Evolutionary conservation across 2,797 vertebrate species (phyloP).

Genomic region (Phyllotis vaccarum): DNA sequence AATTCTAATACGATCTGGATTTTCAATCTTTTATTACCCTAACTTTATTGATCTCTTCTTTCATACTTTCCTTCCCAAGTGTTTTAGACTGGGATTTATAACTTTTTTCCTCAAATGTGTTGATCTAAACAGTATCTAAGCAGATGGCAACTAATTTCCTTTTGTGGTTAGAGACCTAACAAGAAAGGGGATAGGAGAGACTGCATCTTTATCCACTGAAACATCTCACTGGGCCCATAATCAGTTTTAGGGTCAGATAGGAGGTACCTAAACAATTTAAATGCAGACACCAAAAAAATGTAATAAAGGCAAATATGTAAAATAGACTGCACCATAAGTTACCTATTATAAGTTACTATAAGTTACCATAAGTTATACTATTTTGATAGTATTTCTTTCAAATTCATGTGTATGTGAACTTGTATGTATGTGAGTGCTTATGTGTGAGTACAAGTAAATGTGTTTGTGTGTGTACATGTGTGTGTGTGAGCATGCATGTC

Average conservation of each 20-base stretch:
- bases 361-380: too few species aligned
- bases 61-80: background rate
- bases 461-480: background rate
- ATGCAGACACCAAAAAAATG: slow-evolving; percentile 5
- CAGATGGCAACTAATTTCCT: background rate
- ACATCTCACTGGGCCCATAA: background rate
- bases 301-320: background rate
- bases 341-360: too few species aligned
- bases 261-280: slow-evolving; percentile 25
- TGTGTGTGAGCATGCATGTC: background rate
- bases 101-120: background rate
- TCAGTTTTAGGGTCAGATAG: background rate
- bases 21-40: background rate
- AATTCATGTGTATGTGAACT: background rate
- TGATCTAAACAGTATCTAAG: background rate
- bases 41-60: background rate
- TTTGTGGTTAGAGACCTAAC: background rate
- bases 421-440: background rate
- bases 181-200: background rate
- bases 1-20: background rate
- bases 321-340: background rate
- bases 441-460: background rate
- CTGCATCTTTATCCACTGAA: background rate
- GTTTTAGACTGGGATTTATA: background rate
- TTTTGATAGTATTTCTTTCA: slow-evolving; percentile 40